Percentiles rank a stretch among this genome's conserved stretches.
phyloP scores from a whole-genome alignment of 2,888 invertebrate species.

The Drosophila ezoana region DNA sequence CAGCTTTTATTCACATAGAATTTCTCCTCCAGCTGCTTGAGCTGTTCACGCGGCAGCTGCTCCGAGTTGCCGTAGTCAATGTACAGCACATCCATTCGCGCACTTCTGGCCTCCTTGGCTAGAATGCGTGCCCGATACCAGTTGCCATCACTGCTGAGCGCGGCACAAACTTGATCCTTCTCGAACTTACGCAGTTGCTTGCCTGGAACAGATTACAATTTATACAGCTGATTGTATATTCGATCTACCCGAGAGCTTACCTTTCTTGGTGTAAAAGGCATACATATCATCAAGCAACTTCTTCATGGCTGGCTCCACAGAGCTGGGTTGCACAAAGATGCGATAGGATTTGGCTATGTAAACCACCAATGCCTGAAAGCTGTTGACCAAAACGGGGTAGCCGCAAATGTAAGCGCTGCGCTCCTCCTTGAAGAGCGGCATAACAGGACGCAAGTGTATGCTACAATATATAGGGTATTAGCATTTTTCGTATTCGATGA shows the following conservation, averaged over 20 bases:
- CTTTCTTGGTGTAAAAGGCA: constrained; percentile 85
- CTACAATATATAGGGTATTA: constrained; percentile 84
- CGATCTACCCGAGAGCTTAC: constrained; percentile 60
- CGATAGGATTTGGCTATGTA: constrained; percentile 87
- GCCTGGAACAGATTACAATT: constrained; percentile 58
- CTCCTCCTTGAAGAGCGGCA: constrained; percentile 82
- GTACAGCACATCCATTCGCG: constrained; percentile 86
- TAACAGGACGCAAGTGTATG: constrained; percentile 88
- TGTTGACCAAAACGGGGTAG: constrained; percentile 87
- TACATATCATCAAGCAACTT: constrained; percentile 87
- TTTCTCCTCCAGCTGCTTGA: constrained; percentile 86
- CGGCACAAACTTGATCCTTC: constrained; percentile 87
- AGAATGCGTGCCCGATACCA: constrained; percentile 90
- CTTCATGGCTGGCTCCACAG: constrained; percentile 85
- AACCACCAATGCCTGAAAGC: constrained; percentile 87
- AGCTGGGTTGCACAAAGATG: constrained; percentile 88
- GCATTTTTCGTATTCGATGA: background rate
- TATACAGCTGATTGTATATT: background rate
- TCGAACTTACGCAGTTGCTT: constrained; percentile 85
- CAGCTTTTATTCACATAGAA: constrained; percentile 84
- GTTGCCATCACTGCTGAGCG: constrained; percentile 87
- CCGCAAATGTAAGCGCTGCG: constrained; percentile 86
- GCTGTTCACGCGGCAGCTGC: constrained; percentile 84
- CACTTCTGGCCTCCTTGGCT: constrained; percentile 77
- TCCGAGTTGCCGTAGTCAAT: constrained; percentile 91